Percentiles rank a stretch among this genome's conserved stretches.
phyloP scores from a whole-genome alignment of 2,113 vertebrate species.

The Gorsachius goisagi region DNA sequence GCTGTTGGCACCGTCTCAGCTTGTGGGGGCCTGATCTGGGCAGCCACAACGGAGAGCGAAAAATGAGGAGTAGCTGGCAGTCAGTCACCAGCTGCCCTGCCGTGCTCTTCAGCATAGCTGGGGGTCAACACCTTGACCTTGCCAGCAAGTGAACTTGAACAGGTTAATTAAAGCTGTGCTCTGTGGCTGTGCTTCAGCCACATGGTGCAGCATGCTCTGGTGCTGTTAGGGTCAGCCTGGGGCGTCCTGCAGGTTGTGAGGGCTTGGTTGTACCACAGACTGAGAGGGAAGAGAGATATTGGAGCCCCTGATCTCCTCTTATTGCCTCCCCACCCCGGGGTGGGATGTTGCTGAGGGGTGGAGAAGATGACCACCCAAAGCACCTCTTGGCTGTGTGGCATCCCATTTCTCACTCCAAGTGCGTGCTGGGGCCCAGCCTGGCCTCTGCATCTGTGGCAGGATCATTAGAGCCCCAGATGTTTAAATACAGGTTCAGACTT shows the following conservation, averaged over 20 bases:
- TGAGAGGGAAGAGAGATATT: background rate
- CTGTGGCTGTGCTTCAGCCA: background rate
- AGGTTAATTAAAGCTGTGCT: background rate
- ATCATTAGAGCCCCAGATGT: background rate
- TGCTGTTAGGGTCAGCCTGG: background rate
- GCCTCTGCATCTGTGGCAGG: background rate
- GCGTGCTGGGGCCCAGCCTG: background rate
- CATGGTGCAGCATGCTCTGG: fast-evolving
- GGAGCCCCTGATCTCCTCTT: background rate
- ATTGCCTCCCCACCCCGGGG: too few relatives aligned
- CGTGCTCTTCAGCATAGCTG: background rate
- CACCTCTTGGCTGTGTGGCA: background rate
- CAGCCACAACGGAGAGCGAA: background rate
- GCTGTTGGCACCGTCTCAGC: fast-evolving
- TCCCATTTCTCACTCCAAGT: background rate
- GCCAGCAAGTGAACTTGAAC: background rate
- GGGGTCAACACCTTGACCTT: background rate
- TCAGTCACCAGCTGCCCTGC: background rate
- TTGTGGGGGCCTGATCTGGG: background rate
- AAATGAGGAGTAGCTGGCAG: background rate
- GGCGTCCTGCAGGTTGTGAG: background rate
- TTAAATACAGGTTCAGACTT: background rate
- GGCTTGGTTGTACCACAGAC: fast-evolving
- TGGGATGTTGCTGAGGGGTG: background rate
- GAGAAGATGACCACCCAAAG: background rate